A percentile compares a stretch with the other conserved stretches of the same genome.
Conservation (phyloP, 1,140 invertebrate species). For the Adelges cooleyi region DNA sequence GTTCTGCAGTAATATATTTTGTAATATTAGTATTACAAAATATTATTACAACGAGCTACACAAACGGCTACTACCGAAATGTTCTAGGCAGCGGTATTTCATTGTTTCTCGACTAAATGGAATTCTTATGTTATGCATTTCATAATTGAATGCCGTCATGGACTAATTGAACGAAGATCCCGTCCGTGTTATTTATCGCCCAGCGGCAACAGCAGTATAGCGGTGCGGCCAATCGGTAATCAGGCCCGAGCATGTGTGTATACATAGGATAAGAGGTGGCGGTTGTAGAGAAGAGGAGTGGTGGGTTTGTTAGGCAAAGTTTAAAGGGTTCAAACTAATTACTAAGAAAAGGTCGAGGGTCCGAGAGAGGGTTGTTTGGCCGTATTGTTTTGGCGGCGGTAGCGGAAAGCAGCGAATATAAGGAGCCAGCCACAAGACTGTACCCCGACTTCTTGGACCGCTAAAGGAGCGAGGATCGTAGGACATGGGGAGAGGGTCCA, state of each 20-base stretch:
- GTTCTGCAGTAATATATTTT: too few relatives aligned
- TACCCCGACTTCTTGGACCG: constrained; percentile 11
- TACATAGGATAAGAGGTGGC: not conserved
- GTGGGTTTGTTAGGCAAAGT: constrained; percentile 28
- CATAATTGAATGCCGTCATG: not conserved
- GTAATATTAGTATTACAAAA: too few relatives aligned
- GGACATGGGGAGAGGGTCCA: not conserved
- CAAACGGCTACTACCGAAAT: too few relatives aligned
- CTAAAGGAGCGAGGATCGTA: not conserved
- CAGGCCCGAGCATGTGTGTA: not conserved
- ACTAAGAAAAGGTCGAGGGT: constrained; percentile 29
- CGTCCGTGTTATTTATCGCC: constrained; percentile 13
- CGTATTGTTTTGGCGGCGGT: constrained; percentile 21
- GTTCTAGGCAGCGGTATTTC: not conserved
- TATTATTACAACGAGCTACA: too few relatives aligned
- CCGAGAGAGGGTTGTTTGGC: constrained; percentile 20
- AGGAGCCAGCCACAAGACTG: constrained; percentile 21
- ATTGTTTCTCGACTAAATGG: not conserved
- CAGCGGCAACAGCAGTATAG: not conserved
- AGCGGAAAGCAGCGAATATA: constrained; percentile 10
- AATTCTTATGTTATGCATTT: constrained; percentile 16
- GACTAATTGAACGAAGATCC: constrained; percentile 21
- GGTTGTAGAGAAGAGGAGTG: not conserved
- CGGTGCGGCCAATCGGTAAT: constrained; percentile 16
- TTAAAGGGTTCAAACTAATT: constrained; percentile 29